These are phyloP conservation scores for Drosophila guanche DNA, from an alignment of 1,140 invertebrate species.

Conservation along the genomic window DNA sequence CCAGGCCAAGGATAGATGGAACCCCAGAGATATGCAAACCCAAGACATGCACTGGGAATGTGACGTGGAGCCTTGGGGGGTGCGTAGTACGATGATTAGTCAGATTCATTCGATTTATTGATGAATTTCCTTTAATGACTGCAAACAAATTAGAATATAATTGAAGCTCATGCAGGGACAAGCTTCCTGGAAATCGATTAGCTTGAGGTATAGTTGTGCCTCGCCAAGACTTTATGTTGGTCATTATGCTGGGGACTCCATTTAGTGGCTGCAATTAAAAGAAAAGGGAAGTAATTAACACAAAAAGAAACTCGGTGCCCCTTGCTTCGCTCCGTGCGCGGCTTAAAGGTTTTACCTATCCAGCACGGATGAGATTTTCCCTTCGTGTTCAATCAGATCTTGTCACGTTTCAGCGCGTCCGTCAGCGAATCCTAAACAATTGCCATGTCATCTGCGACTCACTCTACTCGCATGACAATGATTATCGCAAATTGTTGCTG, in stretches of 20 bases:
- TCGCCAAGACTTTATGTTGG: slow-evolving; percentile 25
- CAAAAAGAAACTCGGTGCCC: not conserved
- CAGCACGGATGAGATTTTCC: not conserved
- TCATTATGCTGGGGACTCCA: slow-evolving; percentile 44
- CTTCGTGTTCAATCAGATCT: slow-evolving; percentile 24
- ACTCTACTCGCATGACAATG: slow-evolving; percentile 20
- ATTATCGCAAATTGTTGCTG: slow-evolving; percentile 33
- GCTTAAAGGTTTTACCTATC: slow-evolving; percentile 1
- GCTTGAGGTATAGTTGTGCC: slow-evolving; percentile 2
- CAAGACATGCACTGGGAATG: not conserved
- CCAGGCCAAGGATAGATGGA: slow-evolving; percentile 28
- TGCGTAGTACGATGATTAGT: slow-evolving; percentile 37
- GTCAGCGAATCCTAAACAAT: slow-evolving; percentile 29
- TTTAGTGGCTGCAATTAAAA: slow-evolving; percentile 37
- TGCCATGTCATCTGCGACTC: slow-evolving; percentile 30
- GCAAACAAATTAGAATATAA: slow-evolving; percentile 76
- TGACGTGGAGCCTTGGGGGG: slow-evolving; percentile 10
- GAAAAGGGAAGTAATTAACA: slow-evolving; percentile 18
- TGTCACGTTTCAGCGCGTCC: slow-evolving; percentile 33
- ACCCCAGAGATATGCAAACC: slow-evolving; percentile 13
- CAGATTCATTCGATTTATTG: slow-evolving; percentile 42
- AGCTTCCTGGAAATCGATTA: slow-evolving; percentile 41
- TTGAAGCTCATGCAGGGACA: slow-evolving; percentile 23
- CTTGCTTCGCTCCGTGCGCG: not conserved
- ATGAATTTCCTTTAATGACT: slow-evolving; percentile 31